Base-by-base conservation (phyloP, 1,140 invertebrate species). In the Sarcophaga bullata region DNA sequence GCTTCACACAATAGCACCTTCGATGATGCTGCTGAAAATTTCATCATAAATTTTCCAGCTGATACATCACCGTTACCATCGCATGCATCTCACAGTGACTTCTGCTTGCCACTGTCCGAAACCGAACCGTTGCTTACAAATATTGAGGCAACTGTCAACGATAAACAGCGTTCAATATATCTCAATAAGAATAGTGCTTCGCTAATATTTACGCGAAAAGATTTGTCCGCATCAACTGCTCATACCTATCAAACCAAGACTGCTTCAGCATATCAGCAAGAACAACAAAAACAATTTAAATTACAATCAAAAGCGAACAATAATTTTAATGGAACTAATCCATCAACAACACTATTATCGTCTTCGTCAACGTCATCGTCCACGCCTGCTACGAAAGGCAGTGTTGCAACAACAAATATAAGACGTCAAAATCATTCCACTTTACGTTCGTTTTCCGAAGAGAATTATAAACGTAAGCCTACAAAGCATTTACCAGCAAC, bases 141-240 rank as follows among this genome's bases (percentile, higher is more conserved):
- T 80, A 88, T 87, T 52, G 88, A 89, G 82, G 85, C 86, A 11
- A 87, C 86, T 5, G 86, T 90, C 73, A 84, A 85, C 72, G 88
- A 90, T 73, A 89, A 86, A 19, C 86, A 87, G 82, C 87, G 87
- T 37, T 86, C 87, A 19, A 90, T 90, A 81, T 83, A 85, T 52
- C 83, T 90, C 37, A 87, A 82, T 37, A 90, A 90, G 83, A 90
- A 90, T 49, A 89, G 89, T 80, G 88, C 87, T 52, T 90, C 89
- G 72, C 83, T 90, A 10, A 90, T 90, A 15, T 90, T 90, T 19
- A 90, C 89, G 15, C 85, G 86, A 78, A 90, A 90, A 84, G 88
- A 89, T 78, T 82, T 85, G 11, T 68, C 83, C 17, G 15, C 82
- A 78, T 25, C 80, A 72, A 19, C 54, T 81, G 17, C 84, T 83